These are phyloP conservation scores for Eupithecia centaureata DNA, from an alignment of 2,888 invertebrate genomes.

Conservation along the genomic window DNA sequence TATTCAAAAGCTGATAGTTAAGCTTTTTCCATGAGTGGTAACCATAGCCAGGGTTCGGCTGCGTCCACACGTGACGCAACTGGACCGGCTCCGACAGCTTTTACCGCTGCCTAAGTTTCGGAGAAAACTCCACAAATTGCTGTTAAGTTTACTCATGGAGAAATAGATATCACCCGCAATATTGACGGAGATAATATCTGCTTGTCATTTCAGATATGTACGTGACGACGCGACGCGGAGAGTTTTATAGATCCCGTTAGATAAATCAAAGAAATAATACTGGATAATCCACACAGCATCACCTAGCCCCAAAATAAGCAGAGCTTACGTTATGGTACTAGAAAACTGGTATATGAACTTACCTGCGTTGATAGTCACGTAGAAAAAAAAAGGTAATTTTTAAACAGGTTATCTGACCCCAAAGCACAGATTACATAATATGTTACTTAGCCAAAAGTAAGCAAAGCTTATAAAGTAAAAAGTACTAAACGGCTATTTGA, in stretches of 20 bases:
- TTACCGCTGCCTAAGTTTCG: conserved; percentile 32
- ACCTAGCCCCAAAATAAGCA: too few relatives aligned
- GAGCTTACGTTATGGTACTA: too few relatives aligned
- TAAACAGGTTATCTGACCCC: too few relatives aligned
- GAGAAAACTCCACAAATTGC: conserved; percentile 26
- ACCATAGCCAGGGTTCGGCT: conserved; percentile 24
- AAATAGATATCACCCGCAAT: conserved; percentile 12
- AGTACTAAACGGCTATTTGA: too few relatives aligned
- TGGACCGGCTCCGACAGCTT: conserved; percentile 32
- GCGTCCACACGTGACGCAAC: conserved; percentile 33
- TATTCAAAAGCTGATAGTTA: not conserved
- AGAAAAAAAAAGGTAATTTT: too few relatives aligned
- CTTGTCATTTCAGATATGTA: not conserved
- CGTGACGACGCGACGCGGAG: not conserved
- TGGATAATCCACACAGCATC: too few relatives aligned
- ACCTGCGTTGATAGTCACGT: too few relatives aligned
- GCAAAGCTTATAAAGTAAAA: too few relatives aligned
- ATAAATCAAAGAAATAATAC: not conserved
- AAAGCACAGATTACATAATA: too few relatives aligned
- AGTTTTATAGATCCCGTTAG: not conserved
- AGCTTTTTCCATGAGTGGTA: conserved; percentile 15
- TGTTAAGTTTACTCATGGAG: conserved; percentile 16
- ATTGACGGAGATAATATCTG: conserved; percentile 4
- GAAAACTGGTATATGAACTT: too few relatives aligned
- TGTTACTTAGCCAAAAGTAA: too few relatives aligned